These are phyloP conservation scores for Salarias fasciatus DNA, from an alignment of 2,797 vertebrate species.

Conservation along the genomic window DNA sequence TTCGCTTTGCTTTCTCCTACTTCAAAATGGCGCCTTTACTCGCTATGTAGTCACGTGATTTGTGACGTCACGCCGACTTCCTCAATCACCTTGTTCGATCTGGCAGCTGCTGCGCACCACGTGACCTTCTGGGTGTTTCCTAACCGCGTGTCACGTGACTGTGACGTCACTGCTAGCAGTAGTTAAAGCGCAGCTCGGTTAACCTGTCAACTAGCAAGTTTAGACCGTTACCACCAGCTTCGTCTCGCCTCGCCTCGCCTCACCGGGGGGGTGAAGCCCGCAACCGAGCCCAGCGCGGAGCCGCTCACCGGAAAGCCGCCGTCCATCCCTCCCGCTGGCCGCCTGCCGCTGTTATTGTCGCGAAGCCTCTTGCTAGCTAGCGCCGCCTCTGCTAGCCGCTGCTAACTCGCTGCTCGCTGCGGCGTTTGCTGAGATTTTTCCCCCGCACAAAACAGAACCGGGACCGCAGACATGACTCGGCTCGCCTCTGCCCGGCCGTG, in stretches of 20 bases:
- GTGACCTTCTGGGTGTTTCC: constrained; percentile 66
- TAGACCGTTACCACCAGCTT: neutral
- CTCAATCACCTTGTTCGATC: too few species aligned
- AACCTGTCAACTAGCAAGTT: neutral
- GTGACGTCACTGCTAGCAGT: constrained; percentile 24
- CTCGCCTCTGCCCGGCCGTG: constrained; percentile 37
- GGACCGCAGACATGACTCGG: constrained; percentile 68
- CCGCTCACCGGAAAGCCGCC: too few species aligned
- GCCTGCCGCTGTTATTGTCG: neutral
- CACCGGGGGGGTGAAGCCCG: too few species aligned
- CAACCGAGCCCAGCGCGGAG: too few species aligned
- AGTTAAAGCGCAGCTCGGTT: neutral
- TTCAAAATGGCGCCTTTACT: too few species aligned
- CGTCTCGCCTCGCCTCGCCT: too few species aligned
- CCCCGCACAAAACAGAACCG: constrained; percentile 1
- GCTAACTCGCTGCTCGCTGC: constrained; percentile 5
- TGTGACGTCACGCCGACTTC: too few species aligned
- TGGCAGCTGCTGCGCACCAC: constrained; percentile 26
- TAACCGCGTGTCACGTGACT: constrained; percentile 67
- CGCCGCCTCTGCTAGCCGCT: neutral
- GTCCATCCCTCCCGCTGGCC: neutral
- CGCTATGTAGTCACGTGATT: too few species aligned
- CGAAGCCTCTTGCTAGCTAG: neutral
- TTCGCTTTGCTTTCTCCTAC: too few species aligned
- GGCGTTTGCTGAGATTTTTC: constrained; percentile 40